These are phyloP conservation scores for Leucosticte australis DNA, from an alignment of 2,113 vertebrate genomes.

Conservation along the genomic window DNA sequence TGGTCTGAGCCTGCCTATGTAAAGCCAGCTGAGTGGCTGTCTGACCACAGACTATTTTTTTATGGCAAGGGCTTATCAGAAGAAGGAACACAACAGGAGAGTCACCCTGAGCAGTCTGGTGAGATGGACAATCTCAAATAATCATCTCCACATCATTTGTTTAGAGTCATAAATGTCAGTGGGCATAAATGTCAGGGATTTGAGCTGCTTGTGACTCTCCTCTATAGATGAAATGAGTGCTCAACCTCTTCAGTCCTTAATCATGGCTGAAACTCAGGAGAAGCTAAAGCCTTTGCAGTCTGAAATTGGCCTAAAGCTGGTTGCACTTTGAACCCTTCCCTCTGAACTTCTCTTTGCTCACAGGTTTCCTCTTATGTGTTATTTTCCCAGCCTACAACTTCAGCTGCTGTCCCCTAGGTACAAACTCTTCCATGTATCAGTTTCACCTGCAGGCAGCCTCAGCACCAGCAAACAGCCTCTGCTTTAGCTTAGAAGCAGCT, in stretches of 20 bases:
- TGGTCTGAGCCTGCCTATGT: neutral
- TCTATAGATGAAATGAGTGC: rapidly evolving
- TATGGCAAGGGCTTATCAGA: neutral
- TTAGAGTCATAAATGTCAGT: neutral
- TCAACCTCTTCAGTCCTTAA: neutral
- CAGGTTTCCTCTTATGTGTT: neutral
- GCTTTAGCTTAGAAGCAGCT: neutral
- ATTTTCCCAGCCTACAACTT: neutral
- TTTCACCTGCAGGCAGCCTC: neutral
- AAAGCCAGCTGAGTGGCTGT: neutral
- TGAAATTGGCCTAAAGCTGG: neutral
- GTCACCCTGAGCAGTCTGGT: rapidly evolving
- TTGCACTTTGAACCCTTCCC: neutral
- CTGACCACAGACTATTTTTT: neutral
- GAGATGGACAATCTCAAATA: rapidly evolving
- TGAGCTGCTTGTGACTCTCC: neutral
- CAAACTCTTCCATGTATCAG: neutral
- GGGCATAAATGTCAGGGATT: neutral
- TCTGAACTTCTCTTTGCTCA: neutral
- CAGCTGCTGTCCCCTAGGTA: neutral
- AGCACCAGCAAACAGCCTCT: neutral
- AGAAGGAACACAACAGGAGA: neutral
- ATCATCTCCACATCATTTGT: neutral
- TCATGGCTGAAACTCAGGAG: neutral
- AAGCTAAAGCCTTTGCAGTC: neutral